phyloP scores from a whole-genome alignment of 2,113 vertebrate genomes.

The Phrynosoma blainvillii region DNA sequence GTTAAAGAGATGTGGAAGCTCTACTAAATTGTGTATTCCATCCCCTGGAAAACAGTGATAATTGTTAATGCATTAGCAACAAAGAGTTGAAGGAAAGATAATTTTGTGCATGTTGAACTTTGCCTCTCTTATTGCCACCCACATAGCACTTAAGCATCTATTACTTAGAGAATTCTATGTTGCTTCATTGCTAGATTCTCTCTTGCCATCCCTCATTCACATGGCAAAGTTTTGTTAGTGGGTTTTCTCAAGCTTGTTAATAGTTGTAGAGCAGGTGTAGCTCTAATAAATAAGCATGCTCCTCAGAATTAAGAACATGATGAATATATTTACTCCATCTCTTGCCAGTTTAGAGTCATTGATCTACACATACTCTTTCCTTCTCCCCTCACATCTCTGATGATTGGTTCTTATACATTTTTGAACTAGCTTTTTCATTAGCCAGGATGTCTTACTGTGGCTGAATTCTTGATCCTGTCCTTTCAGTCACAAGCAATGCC shows the following conservation, averaged over 20 bases:
- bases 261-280: slow-evolving; percentile 13
- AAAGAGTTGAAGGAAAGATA: background rate
- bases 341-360: background rate
- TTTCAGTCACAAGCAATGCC: background rate
- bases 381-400: background rate
- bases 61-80: background rate
- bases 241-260: slow-evolving; percentile 1
- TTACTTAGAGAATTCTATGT: background rate
- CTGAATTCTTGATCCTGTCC: background rate
- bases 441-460: background rate
- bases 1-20: background rate
- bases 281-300: slow-evolving; percentile 7
- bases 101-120: background rate
- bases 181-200: background rate
- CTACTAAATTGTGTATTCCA: background rate
- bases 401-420: background rate
- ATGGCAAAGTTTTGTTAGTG: background rate
- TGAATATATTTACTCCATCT: background rate
- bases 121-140: background rate
- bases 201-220: background rate
- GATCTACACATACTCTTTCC: background rate
- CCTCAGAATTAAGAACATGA: slow-evolving; percentile 4
- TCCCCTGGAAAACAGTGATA: slow-evolving; percentile 7
- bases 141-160: background rate
- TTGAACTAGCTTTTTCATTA: background rate